These are phyloP conservation scores for Anseranas semipalmata DNA, from an alignment of 2,113 vertebrate genomes.

Conservation along the genomic window DNA sequence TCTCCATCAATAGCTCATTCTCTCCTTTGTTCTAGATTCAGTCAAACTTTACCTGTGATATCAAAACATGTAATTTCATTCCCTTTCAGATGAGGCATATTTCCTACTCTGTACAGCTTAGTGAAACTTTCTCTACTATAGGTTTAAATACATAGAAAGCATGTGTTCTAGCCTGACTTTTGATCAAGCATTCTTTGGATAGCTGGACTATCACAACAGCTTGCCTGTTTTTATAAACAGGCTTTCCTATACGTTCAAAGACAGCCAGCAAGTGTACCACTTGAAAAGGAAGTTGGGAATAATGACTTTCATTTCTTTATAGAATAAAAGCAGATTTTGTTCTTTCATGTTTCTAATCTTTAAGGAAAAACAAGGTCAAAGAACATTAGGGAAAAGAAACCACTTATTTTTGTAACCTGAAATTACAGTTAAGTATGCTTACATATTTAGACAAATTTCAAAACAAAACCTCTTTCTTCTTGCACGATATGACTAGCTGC, in stretches of 20 bases:
- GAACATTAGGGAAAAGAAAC: constrained; percentile 42
- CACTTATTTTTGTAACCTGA: constrained; percentile 62
- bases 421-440: constrained; percentile 38
- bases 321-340: constrained; percentile 48
- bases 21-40: not conserved
- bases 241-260: constrained; percentile 57
- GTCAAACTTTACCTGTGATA: not conserved
- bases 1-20: not conserved
- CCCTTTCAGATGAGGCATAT: not conserved
- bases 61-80: not conserved
- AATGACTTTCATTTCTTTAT: not conserved
- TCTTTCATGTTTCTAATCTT: constrained; percentile 63
- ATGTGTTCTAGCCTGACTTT: not conserved
- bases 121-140: not conserved
- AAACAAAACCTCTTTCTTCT: not conserved
- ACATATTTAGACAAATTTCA: not conserved
- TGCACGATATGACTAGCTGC: not conserved
- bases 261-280: constrained; percentile 42
- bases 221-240: constrained; percentile 45
- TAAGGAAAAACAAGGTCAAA: constrained; percentile 63
- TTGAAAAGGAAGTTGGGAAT: not conserved
- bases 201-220: constrained; percentile 16
- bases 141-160: not conserved
- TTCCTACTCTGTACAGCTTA: not conserved
- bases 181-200: constrained; percentile 8